Evolutionary conservation across 2,888 invertebrate species (phyloP).

Genomic region (Acheta domesticus): DNA sequence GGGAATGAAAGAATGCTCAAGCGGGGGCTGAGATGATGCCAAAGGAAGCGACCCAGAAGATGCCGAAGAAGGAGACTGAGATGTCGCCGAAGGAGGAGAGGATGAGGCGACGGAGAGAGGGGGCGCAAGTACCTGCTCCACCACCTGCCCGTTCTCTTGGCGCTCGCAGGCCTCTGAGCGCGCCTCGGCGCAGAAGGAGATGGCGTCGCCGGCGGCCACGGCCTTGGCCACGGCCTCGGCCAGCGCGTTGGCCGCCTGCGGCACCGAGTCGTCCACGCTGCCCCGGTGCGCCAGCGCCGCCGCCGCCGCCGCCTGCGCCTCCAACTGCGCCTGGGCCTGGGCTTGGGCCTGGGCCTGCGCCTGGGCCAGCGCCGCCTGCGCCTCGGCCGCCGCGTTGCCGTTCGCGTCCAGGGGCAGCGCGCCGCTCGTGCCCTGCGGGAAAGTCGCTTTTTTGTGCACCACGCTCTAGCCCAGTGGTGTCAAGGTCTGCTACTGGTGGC

Average conservation of each 20-base stretch:
- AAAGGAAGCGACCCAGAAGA: too few relatives aligned
- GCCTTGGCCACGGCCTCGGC: neutral
- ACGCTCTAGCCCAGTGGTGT: too few relatives aligned
- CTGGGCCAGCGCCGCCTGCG: neutral
- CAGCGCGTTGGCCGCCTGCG: neutral
- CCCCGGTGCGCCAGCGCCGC: neutral
- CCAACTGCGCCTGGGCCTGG: neutral
- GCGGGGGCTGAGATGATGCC: too few relatives aligned
- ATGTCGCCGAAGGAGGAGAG: too few relatives aligned
- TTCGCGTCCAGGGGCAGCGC: neutral
- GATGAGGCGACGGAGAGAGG: neutral
- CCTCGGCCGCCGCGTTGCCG: neutral
- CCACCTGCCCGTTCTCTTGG: conserved; percentile 31
- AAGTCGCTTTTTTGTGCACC: too few relatives aligned
- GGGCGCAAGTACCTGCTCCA: conserved; percentile 31
- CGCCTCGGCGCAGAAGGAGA: conserved; percentile 24
- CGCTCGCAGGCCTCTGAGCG: conserved; percentile 28
- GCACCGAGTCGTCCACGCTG: conserved; percentile 2
- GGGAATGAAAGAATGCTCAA: too few relatives aligned
- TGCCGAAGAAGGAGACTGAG: too few relatives aligned
- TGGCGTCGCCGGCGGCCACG: neutral
- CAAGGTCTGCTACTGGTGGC: too few relatives aligned
- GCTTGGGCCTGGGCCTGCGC: neutral
- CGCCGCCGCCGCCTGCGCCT: neutral
- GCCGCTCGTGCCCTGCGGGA: too few relatives aligned